Evolutionary conservation across 2,113 vertebrate species (phyloP), one percentile per base, ranked within the genome.

Genomic region (Junco hyemalis): DNA sequence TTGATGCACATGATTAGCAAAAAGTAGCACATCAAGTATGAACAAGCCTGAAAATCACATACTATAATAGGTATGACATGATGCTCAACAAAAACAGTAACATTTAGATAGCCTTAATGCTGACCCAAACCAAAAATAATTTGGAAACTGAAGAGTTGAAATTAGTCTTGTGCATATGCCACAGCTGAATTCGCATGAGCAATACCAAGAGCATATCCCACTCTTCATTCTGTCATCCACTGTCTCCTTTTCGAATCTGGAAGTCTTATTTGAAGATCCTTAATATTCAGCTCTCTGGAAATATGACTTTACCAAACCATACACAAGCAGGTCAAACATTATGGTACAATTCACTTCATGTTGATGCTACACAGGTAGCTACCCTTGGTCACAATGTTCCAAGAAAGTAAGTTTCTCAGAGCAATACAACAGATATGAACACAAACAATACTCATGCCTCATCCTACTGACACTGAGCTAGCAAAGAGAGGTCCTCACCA

Each of bases 1-100:
- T 93, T 89, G 92, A 95, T 87, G 89, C 94, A 94, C 95, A 91
- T 85, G 94, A 92, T 85, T 90, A 91, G 47, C 85, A 94, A 81
- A 77, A 96, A 88, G 85, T 69, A 90, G 81, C 94, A 93, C 71
- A 93, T 70, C 63, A 85, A 95, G 79, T 85, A 95, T 80, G 94
- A 96, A 93, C 66, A 93, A 92, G 63, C 11, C 81, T 93, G 87
- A 94, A 92, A 95, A 89, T 73, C 84, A 94, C 81, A 88, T 86
- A 95, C 89, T 89, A 79, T 96, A 91, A 92, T 72, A 90, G 50
- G 63, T 82, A 56, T 85, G 50, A 88, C 63, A 94, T 10, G 7
- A 93, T 8, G 8, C 47, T 70, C 33, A 93, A 50, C 45, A 92
- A 70, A 89, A 96, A 68, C 53, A 65, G 72, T 87, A 91, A 50